Conservation (phyloP, 2,797 vertebrate species). For the Sphenopsis melanotis region DNA sequence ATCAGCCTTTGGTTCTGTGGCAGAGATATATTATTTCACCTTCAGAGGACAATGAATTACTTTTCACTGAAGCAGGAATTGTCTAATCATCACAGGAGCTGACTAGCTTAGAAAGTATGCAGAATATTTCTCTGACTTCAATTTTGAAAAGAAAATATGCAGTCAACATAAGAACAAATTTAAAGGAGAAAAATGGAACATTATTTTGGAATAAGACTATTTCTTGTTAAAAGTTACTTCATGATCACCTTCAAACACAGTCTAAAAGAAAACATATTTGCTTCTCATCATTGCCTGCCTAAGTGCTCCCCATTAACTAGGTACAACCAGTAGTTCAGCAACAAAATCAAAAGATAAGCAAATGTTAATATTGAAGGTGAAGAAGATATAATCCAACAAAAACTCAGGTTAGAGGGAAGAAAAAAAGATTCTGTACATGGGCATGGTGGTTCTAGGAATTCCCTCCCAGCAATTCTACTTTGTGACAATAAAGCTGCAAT, state of each 20-base stretch:
- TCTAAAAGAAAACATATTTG: neutral
- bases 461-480: neutral
- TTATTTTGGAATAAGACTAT: neutral
- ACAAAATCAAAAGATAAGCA: neutral
- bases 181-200: neutral
- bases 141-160: neutral
- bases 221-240: neutral
- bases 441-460: neutral
- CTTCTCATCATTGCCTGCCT: neutral
- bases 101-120: neutral
- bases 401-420: fast-evolving
- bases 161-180: neutral
- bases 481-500: neutral
- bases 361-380: neutral
- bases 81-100: neutral
- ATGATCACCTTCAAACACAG: neutral
- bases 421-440: fast-evolving
- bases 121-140: neutral
- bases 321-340: neutral
- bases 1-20: neutral
- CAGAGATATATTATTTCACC: neutral
- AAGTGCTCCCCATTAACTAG: neutral
- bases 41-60: neutral
- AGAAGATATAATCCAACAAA: neutral
- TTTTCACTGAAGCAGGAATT: neutral